Conservation (phyloP, 2,113 vertebrate genomes). For the Hypomesus transpacificus region DNA sequence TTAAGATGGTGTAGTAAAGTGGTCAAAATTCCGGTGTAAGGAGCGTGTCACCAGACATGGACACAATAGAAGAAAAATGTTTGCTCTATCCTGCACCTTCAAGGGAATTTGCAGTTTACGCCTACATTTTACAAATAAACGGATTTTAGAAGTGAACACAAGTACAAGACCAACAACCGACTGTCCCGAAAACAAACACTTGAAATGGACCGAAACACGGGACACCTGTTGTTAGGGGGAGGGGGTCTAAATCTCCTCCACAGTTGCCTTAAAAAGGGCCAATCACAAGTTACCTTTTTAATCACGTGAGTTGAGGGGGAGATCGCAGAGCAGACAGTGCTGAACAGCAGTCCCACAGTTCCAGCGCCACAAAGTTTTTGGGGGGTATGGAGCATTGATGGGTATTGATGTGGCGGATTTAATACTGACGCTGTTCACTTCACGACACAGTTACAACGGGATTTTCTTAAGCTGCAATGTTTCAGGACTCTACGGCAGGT, state of each 20-base stretch:
- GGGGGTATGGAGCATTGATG: no score
- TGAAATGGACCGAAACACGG: slow-evolving; percentile 3
- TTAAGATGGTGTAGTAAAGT: no score
- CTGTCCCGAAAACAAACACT: neutral
- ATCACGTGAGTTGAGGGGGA: slow-evolving; percentile 32
- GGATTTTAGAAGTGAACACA: no score
- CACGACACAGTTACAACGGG: neutral
- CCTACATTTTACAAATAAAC: no score
- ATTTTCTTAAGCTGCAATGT: slow-evolving; percentile 39
- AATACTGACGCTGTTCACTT: no score
- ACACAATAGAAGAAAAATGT: no score
- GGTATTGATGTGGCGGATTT: no score
- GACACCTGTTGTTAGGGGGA: slow-evolving; percentile 55
- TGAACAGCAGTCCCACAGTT: neutral
- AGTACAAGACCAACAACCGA: no score
- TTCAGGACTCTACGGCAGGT: slow-evolving; percentile 35
- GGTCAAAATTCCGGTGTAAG: no score
- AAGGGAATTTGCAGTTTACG: no score
- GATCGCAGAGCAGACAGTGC: neutral
- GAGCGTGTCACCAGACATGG: no score
- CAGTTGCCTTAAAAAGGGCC: neutral
- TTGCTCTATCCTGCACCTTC: no score
- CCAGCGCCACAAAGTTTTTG: neutral
- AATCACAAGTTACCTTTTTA: slow-evolving; percentile 19
- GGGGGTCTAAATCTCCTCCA: neutral